Percentiles rank a stretch among this genome's conserved stretches.
Evolutionary conservation across 2,797 vertebrate genomes (phyloP).

Genomic region (Prunella strophiata): DNA sequence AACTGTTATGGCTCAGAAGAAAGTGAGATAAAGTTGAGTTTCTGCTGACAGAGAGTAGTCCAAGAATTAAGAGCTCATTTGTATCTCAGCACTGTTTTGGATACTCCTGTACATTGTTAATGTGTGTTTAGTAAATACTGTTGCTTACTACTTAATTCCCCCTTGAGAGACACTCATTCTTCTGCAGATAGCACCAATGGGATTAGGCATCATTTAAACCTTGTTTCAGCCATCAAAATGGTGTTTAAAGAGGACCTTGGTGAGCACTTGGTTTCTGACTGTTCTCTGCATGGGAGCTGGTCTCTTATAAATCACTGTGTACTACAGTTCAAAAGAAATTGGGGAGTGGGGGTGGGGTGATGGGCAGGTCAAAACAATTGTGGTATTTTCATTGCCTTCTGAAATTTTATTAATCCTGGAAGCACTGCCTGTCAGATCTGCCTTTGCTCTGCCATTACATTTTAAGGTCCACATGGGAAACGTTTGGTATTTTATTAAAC

Average conservation of each 20-base stretch:
- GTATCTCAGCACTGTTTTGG: neutral
- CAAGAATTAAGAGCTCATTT: neutral
- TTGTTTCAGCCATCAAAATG: neutral
- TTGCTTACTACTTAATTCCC: neutral
- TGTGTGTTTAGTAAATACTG: neutral
- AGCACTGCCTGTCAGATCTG: neutral
- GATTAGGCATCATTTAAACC: neutral
- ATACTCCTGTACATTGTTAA: neutral
- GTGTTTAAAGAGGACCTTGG: neutral
- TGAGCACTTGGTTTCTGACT: neutral
- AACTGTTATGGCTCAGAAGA: neutral
- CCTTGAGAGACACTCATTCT: neutral
- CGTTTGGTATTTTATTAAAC: neutral
- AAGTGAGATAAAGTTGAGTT: neutral
- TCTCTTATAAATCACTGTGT: neutral
- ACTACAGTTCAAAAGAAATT: neutral
- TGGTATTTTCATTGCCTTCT: neutral
- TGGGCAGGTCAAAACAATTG: neutral
- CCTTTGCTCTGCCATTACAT: neutral
- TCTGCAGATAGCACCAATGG: neutral
- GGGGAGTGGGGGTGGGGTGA: accelerated
- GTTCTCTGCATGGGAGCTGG: neutral
- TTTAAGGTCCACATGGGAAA: neutral
- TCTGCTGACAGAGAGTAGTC: neutral
- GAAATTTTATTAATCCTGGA: neutral